Base-by-base conservation (phyloP, 2,797 vertebrate species). In the Fundulus diaphanus region DNA sequence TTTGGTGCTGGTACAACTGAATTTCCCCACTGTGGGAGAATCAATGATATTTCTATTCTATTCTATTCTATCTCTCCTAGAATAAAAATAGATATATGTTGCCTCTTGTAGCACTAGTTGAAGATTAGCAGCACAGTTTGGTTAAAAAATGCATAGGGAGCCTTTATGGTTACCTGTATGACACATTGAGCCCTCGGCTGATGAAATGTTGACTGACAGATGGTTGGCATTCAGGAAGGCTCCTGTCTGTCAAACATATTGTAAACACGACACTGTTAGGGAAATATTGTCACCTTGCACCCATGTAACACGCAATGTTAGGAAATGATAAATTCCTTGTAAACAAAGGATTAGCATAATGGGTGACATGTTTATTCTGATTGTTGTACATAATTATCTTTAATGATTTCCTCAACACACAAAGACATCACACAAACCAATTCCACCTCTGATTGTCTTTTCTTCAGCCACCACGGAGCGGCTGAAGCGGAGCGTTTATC, bases 401-500 rank as follows among this genome's bases (percentile, higher is more conserved):
- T 84, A 90, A 93, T 91, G 86, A 87, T 89, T 89, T 81, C 35
- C 70, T 57, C 35, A 77, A 85, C 83, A 83, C 75, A 40, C 56
- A 77, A 76, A 81, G 81, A 70, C 80, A 86, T 83, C 89, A 87
- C 86, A 86, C 86, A 85, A 87, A 87, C 70, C 84, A 57, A 90
- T 81, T 69, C 76, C 85, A 11, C 89, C 86, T 90, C 89, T 91
- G 85, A 13, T 52, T 70, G 89, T 92, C 92, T 90, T 78, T 69
- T 91, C 87, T 87, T 70, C 72, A 69, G 77, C 78, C 57, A 75
- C 74, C 86, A 83, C 89, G 91, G 80, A 89, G 90, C 67, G 80
- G 74, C 76, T 80, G 73, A 73, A 82, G 85, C 80, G 79, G 86
- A 83, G 91, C 90, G 90, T 85, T 92, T 88, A 94, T 94, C 90